Evolutionary conservation across 2,113 vertebrate genomes (phyloP).

Genomic region (Galemys pyrenaicus): DNA sequence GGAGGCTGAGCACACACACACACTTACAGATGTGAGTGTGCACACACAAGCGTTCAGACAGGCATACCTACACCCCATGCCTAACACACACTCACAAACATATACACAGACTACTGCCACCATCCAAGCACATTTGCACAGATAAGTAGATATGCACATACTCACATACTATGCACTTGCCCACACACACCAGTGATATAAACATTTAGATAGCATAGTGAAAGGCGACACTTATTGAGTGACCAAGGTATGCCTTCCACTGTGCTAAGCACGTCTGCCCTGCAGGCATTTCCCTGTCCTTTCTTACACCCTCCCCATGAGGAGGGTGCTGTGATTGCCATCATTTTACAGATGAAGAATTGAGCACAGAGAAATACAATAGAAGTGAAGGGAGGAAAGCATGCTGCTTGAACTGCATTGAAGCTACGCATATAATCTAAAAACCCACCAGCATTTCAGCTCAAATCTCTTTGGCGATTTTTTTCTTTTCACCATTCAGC

Average conservation of each 20-base stretch:
- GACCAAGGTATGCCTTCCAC: not conserved
- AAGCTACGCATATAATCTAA: not conserved
- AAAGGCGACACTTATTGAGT: not conserved
- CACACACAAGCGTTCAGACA: not conserved
- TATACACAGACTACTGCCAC: not conserved
- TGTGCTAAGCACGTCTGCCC: not conserved
- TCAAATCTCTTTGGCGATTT: not conserved
- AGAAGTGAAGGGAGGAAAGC: not conserved
- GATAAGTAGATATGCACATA: not conserved
- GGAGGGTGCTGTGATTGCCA: not conserved
- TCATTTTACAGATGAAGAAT: not conserved
- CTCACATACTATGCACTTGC: fast-evolving
- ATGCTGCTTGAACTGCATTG: not conserved
- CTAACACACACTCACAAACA: not conserved
- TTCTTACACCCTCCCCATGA: not conserved
- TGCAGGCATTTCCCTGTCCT: not conserved
- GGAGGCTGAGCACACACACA: too few species aligned
- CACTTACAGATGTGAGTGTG: not conserved
- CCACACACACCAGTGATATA: not conserved
- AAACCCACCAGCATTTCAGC: not conserved
- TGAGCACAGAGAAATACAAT: not conserved
- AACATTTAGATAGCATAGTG: not conserved
- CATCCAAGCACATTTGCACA: not conserved
- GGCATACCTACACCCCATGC: not conserved
- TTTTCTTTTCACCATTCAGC: not conserved